phyloP scores from a whole-genome alignment of 2,888 invertebrate species.

The Folsomia candida region DNA sequence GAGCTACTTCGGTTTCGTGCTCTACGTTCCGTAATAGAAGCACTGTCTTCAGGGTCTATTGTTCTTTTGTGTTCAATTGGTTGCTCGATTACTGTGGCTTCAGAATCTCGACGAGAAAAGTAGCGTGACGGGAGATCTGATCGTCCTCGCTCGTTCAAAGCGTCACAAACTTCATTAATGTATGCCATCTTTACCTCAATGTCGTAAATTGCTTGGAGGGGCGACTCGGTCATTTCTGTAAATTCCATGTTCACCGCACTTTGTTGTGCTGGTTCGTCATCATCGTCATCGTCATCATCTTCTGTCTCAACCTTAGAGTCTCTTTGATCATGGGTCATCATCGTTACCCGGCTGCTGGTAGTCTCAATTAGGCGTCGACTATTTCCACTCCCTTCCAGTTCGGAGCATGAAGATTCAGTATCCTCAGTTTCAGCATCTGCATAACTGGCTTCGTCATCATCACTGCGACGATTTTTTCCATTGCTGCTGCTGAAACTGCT shows the following conservation, averaged over 20 bases:
- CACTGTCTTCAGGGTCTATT: constrained; percentile 22
- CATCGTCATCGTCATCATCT: constrained; percentile 41
- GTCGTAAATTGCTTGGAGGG: constrained; percentile 50
- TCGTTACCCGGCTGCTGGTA: constrained; percentile 32
- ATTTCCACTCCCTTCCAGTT: constrained; percentile 41
- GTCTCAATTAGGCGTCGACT: no score
- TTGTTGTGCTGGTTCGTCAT: constrained; percentile 27
- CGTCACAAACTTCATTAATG: constrained; percentile 50
- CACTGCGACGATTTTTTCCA: constrained; percentile 60
- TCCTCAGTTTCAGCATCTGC: constrained; percentile 49
- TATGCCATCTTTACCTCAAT: constrained; percentile 51
- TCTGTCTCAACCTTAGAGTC: constrained; percentile 43
- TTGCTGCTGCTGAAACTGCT: constrained; percentile 71
- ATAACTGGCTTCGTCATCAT: constrained; percentile 53
- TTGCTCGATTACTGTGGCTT: constrained; percentile 48
- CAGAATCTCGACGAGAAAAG: constrained; percentile 46
- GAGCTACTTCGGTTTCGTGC: constrained; percentile 47
- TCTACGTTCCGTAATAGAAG: constrained; percentile 29
- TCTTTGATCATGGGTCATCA: constrained; percentile 29
- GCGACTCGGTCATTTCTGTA: constrained; percentile 44
- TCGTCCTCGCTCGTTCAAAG: constrained; percentile 38
- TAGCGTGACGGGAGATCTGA: constrained; percentile 34
- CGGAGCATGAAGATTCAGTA: constrained; percentile 48
- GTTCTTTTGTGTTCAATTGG: constrained; percentile 41
- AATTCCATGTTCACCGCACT: constrained; percentile 41